Base-by-base conservation (phyloP, 2,888 invertebrate genomes). In the Linyphia triangularis region DNA sequence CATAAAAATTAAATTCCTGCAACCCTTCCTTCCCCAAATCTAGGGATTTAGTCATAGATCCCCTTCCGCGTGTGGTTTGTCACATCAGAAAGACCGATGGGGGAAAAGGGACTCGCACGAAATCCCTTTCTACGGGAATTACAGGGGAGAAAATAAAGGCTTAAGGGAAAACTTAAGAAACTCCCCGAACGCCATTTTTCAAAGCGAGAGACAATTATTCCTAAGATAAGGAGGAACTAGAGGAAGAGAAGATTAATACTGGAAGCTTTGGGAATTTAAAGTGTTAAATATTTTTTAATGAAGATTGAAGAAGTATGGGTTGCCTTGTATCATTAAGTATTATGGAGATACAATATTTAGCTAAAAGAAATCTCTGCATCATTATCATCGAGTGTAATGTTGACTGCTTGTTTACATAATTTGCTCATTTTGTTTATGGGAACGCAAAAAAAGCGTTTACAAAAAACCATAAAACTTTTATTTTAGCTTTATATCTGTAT, bases 51-150 rank as follows among this genome's bases (percentile, higher is more conserved):
- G 37, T 57, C 33, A 24, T 57, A 10, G 37, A 84, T 84, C 84
- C 65, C 75, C 28, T 75, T 84, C 61, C 63, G 75, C 57, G 26
- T 84, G 75, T 67, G 84, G 84, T 75, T 84, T 84, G 84, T 84
- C 84, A 84, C 81, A 82, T 67, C 61, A 33, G 70, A 40, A 37
- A 65, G 43, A 51, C 65, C 51, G 30, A 51, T 59, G 78, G 78
- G 30, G 78, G n/a, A 40, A 24, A 63, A 63, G 43, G 61, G 3
- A 19, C 59, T 77, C 40, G n/a, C 13, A 13, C 30, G n/a, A 79
- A 79, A 67, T 67, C 78, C 65, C 78, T 16, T 7, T 28, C n/a
- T 24, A 33, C 77, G 51, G 30, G 59, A 73, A 73, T 73, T 73
- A 59, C 51, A 37, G 24, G 59, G 37, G 16, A 40, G 40, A 67